Base-by-base conservation (phyloP, 2,113 vertebrate genomes). In the Pterocles orientalis region DNA sequence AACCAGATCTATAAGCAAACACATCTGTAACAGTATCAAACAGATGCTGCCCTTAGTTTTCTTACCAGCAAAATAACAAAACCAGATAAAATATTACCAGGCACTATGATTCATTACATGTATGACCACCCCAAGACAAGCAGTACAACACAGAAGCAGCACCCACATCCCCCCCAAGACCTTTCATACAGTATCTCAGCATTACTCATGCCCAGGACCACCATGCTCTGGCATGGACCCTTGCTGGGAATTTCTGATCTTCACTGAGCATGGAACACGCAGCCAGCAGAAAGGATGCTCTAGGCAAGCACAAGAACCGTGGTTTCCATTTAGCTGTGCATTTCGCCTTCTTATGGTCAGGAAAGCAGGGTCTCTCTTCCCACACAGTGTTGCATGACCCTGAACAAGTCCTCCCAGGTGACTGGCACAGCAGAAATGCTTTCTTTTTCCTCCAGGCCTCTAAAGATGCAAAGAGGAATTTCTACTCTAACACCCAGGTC, bases 101-200 rank as follows among this genome's bases (percentile, higher is more conserved):
- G 48, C 53, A 57, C 54, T 10, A 14, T 2, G 18, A 82, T 29
- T 56, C 53, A 29, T 7, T 12, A 12, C 39, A 21, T 7, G 5
- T 10, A 0, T 0, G 2, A 13, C 51, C 68, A 43, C 34, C 8
- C 77, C 0, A 0, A 3, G n/a, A 19, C 1, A 36, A 50, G 19
- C n/a, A 84, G 31, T 5, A 25, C 28, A 18, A 14, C 43, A 26
- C 48, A 64, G 28, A 10, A 53, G 14, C 58, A 65, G 4, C 29
- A 36, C 51, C 71, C 14, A 4, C 18, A 4, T 4, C 70, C 50
- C 69, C 69, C 60, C 65, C 61, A 16, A 26, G 69, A 45, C 28
- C 28, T 31, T 41, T 14, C 75, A 56, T 1, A 60, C 83, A 4
- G 14, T 4, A 72, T 1, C 70, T n/a, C 71, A 7, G 50, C 36